Base-by-base conservation (phyloP, 2,888 invertebrate genomes). In the Cloeon dipterum region DNA sequence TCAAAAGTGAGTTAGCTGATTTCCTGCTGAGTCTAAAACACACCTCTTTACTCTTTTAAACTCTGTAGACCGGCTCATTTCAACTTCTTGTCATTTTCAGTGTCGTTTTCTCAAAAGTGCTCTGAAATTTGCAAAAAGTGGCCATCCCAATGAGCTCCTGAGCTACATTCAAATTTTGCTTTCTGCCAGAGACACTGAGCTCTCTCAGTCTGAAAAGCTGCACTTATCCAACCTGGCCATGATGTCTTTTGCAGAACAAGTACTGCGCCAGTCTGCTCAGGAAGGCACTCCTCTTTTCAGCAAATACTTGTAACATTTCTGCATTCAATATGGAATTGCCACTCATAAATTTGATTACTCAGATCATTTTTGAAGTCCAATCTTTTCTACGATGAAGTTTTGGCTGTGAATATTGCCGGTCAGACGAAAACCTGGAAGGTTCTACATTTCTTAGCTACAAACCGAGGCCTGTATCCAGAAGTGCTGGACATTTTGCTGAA, bases 201-300 rank as follows among this genome's bases (percentile, higher is more conserved):
- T 67, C 48, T 66, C 70, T 7, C 57, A 66, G 44, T 45, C 47
- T 14, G 71, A 72, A 38, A 62, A 65, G 48, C 66, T 68, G 45
- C 68, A 71, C 46, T 61, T 74, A 38, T 68, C 71, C 13, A 71
- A 72, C 52, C 60, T 74, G 47, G 68, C 68, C 33, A 61, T 74
- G 13, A 64, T 71, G 54, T 68, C 70, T 40, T 70, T 67, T 47
- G 65, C 70, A 2, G 68, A 73, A 48, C 58, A 66, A 48, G 58
- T 58, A 14, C 51, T 61, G 19, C 52, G 58, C 32, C 50, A 56
- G 53, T 29, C 41, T 49, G 25, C 23, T 16, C 32, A 35, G 13
- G 40, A 39, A 23, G 26, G 37, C 14, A 14, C 20, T 10, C 16
- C 20, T 7, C 33, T 42, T 3, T 57, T 54, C 42, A 57, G 57